phyloP scores from a whole-genome alignment of 2,797 vertebrate species.

The Tangara arthus region DNA sequence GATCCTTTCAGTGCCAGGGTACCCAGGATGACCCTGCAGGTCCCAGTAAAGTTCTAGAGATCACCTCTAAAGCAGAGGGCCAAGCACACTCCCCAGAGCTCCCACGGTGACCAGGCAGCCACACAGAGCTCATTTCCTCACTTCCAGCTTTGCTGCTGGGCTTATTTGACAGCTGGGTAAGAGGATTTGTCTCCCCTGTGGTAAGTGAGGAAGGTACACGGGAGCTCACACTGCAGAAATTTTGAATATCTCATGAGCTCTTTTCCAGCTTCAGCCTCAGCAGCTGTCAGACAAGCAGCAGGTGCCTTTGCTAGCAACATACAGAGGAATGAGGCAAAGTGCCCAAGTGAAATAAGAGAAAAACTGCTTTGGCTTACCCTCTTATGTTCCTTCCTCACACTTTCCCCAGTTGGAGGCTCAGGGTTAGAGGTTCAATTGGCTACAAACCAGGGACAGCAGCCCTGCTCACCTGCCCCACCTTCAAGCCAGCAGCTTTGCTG shows the following conservation, averaged over 20 bases:
- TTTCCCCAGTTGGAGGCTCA: background rate
- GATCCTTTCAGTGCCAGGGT: rapidly evolving
- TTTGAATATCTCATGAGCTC: background rate
- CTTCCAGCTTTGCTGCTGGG: background rate
- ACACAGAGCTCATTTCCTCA: rapidly evolving
- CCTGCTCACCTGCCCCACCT: background rate
- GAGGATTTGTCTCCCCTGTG: background rate
- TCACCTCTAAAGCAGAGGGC: background rate
- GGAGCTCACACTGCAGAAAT: background rate
- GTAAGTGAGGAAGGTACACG: background rate
- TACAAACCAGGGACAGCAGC: background rate
- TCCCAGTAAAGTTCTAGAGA: background rate
- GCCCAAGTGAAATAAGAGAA: background rate
- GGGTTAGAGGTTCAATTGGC: background rate
- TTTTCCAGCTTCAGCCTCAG: background rate
- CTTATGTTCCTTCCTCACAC: rapidly evolving
- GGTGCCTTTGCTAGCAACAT: background rate
- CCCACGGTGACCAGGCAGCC: rapidly evolving
- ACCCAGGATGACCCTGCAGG: background rate
- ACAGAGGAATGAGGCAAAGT: background rate
- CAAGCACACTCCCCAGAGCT: rapidly evolving
- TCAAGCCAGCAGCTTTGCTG: background rate
- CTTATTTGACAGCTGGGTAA: background rate
- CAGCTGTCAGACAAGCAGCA: background rate
- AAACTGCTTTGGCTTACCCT: background rate